phyloP scores from a whole-genome alignment of 2,888 invertebrate genomes.

The Nomada goodeniana region DNA sequence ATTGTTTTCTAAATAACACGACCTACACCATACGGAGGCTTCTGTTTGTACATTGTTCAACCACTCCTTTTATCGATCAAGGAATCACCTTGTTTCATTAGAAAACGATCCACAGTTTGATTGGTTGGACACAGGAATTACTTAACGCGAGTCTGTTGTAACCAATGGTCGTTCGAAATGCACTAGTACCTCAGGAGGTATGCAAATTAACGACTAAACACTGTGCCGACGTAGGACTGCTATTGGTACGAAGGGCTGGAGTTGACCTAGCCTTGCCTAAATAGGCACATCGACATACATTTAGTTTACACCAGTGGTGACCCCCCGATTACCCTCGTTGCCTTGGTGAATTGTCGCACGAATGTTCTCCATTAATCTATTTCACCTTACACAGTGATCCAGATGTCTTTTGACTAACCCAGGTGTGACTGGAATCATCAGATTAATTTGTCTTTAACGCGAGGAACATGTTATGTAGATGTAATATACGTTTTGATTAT shows the following conservation, averaged over 20 bases:
- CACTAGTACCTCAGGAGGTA: constrained; percentile 61
- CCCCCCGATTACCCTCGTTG: constrained; percentile 41
- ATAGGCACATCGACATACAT: constrained; percentile 48
- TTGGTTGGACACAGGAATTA: constrained; percentile 28
- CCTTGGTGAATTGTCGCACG: constrained; percentile 28
- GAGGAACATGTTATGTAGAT: too few species aligned
- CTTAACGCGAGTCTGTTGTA: constrained; percentile 54
- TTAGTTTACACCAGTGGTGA: constrained; percentile 53
- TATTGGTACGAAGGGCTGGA: constrained; percentile 61
- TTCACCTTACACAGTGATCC: neutral
- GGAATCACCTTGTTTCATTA: neutral
- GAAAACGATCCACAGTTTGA: constrained; percentile 11
- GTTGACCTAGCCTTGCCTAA: constrained; percentile 52
- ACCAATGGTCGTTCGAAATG: constrained; percentile 56
- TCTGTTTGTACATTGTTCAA: neutral
- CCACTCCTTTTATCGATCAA: neutral
- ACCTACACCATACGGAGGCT: too few species aligned
- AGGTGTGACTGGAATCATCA: too few species aligned
- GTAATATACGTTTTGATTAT: too few species aligned
- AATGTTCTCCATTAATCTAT: constrained; percentile 19
- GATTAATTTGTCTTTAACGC: too few species aligned
- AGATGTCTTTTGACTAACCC: neutral
- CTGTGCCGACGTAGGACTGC: constrained; percentile 60
- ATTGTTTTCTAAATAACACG: too few species aligned
- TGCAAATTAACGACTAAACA: constrained; percentile 72